A percentile compares a stretch with the other conserved stretches of the same genome.
Conservation (phyloP, 2,888 invertebrate species). For the Germaria angustata region DNA sequence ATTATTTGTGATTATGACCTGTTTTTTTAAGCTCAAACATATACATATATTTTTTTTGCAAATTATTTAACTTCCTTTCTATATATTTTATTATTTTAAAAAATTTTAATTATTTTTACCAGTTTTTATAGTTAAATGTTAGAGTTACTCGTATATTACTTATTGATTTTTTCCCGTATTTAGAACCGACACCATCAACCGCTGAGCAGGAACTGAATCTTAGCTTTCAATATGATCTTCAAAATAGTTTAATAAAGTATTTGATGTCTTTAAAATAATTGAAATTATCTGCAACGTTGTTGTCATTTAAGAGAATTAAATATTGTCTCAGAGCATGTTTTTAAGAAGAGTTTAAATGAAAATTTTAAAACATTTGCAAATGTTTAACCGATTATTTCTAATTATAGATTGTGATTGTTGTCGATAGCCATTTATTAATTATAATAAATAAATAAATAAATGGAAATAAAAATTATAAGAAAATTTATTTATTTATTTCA, state of each 20-base stretch:
- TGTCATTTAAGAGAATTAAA: conserved; percentile 28
- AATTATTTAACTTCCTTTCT: conserved; percentile 9
- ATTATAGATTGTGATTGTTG: too few species aligned
- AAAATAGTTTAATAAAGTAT: conserved; percentile 32
- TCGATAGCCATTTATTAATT: too few species aligned
- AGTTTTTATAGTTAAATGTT: conserved; percentile 24
- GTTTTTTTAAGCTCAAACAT: neutral
- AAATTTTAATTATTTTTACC: conserved; percentile 7
- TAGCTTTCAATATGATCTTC: conserved; percentile 46
- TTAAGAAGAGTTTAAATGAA: neutral
- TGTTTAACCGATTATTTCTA: too few species aligned
- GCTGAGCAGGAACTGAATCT: conserved; percentile 70
- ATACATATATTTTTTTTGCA: conserved; percentile 3
- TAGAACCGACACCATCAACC: conserved; percentile 67
- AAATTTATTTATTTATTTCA: too few species aligned
- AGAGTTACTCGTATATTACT: conserved; percentile 3
- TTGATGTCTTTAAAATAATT: conserved; percentile 55
- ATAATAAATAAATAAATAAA: too few species aligned
- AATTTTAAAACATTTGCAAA: neutral
- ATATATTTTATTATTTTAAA: conserved; percentile 8
- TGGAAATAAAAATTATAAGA: too few species aligned
- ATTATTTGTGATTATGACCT: neutral
- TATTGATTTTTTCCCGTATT: conserved; percentile 57
- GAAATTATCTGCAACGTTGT: conserved; percentile 39
- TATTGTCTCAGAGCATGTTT: neutral